Conservation (phyloP, 2,888 invertebrate genomes). For the Gnatocerus cornutus region DNA sequence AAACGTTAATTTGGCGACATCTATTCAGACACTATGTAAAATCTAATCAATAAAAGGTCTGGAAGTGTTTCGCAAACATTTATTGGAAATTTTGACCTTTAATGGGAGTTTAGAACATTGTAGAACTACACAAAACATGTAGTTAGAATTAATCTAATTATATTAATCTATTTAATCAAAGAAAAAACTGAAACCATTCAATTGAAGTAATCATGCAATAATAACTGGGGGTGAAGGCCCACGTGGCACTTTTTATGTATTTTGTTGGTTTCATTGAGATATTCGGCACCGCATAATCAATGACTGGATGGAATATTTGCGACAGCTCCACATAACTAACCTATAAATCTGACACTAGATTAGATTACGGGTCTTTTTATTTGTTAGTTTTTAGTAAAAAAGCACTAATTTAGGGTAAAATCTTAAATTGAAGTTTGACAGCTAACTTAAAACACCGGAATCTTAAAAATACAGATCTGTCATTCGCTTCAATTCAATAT, state of each 20-base stretch:
- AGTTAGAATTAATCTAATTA: conserved; percentile 29
- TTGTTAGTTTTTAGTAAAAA: conserved; percentile 8
- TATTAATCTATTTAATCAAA: conserved; percentile 7
- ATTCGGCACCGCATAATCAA: conserved; percentile 11
- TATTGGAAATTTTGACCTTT: conserved; percentile 30
- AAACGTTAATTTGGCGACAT: conserved; percentile 32
- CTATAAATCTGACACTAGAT: conserved; percentile 13
- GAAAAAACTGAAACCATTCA: conserved; percentile 3
- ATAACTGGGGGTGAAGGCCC: conserved; percentile 27
- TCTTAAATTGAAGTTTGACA: conserved; percentile 44
- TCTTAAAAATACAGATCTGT: conserved; percentile 45
- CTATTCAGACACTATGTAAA: conserved; percentile 16
- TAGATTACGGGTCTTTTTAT: conserved; percentile 1
- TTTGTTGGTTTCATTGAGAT: neutral
- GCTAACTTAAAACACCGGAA: conserved; percentile 45
- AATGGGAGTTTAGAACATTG: no score
- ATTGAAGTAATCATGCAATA: neutral
- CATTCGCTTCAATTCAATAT: conserved; percentile 35
- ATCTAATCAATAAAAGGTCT: conserved; percentile 30
- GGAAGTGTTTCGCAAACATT: conserved; percentile 14
- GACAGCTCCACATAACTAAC: conserved; percentile 29
- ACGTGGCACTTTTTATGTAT: conserved; percentile 27
- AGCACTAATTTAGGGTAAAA: conserved; percentile 18
- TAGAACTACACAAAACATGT: neutral
- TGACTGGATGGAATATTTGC: conserved; percentile 20